phyloP scores from a whole-genome alignment of 1,140 invertebrate species.

The Drosophila auraria region DNA sequence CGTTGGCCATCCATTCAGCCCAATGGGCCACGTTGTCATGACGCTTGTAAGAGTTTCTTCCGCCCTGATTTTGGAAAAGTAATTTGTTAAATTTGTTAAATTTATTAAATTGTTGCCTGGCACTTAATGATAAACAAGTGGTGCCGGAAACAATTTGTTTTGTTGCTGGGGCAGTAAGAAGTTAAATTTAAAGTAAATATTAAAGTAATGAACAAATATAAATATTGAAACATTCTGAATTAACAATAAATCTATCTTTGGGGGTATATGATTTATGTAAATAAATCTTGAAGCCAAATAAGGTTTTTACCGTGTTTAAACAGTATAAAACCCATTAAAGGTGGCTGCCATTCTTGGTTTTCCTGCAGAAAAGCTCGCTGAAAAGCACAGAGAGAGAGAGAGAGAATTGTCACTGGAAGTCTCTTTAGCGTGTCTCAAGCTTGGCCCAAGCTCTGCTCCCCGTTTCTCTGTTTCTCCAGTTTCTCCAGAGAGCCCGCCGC shows the following conservation, averaged over 20 bases:
- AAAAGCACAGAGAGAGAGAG: constrained; percentile 68
- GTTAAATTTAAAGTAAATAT: background rate
- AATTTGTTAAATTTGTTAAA: constrained; percentile 66
- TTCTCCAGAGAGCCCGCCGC: constrained; percentile 25
- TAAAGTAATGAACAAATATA: background rate
- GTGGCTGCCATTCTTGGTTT: constrained; percentile 18
- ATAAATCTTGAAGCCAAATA: no score
- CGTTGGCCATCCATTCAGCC: constrained; percentile 9
- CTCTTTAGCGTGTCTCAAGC: constrained; percentile 19
- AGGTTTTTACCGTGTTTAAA: no score
- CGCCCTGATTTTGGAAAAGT: constrained; percentile 28
- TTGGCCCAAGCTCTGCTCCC: constrained; percentile 19
- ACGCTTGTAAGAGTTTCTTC: constrained; percentile 18
- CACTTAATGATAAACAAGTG: constrained; percentile 13
- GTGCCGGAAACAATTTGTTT: background rate
- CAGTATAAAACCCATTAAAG: no score
- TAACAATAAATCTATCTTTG: no score
- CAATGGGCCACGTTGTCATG: constrained; percentile 23
- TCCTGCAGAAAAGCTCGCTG: constrained; percentile 58
- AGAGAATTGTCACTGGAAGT: constrained; percentile 36
- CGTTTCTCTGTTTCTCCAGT: constrained; percentile 12
- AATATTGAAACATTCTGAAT: no score
- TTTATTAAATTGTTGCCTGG: constrained; percentile 46
- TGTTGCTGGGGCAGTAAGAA: background rate
- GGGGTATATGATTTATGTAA: no score